Evolutionary conservation across 1,140 invertebrate species (phyloP).

Genomic region (Thaumatotibia leucotreta): DNA sequence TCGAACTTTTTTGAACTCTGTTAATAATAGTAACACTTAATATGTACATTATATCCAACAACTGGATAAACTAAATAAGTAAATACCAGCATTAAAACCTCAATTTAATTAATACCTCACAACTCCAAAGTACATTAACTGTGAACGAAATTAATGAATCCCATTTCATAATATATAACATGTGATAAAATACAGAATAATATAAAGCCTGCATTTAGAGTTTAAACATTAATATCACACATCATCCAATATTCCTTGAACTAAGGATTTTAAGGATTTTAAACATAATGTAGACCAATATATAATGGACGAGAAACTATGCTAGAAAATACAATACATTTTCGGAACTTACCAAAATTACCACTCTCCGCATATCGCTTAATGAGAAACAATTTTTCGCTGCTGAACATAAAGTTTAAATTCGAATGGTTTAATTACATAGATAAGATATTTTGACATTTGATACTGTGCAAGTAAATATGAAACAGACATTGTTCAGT

Average conservation of each 20-base stretch:
- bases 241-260: neutral
- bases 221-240: neutral
- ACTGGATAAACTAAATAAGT: too few relatives aligned
- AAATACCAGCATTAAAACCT: too few relatives aligned
- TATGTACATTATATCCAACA: too few relatives aligned
- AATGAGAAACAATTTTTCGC: neutral
- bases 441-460: neutral
- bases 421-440: neutral
- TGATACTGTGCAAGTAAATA: neutral
- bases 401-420: neutral
- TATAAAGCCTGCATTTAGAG: neutral
- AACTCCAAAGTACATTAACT: too few relatives aligned
- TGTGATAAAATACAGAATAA: neutral
- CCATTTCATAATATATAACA: neutral
- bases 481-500: neutral
- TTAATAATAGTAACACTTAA: too few relatives aligned
- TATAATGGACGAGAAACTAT: neutral
- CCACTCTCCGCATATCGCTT: neutral
- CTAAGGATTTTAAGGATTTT: neutral
- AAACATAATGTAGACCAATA: neutral
- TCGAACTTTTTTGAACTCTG: too few relatives aligned
- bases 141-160: neutral
- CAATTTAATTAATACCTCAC: too few relatives aligned
- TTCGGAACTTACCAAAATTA: neutral
- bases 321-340: neutral